Evolutionary conservation across 2,888 invertebrate species (phyloP), one percentile per base, ranked within the genome.

Genomic region (Stenolophus ochropezus): DNA sequence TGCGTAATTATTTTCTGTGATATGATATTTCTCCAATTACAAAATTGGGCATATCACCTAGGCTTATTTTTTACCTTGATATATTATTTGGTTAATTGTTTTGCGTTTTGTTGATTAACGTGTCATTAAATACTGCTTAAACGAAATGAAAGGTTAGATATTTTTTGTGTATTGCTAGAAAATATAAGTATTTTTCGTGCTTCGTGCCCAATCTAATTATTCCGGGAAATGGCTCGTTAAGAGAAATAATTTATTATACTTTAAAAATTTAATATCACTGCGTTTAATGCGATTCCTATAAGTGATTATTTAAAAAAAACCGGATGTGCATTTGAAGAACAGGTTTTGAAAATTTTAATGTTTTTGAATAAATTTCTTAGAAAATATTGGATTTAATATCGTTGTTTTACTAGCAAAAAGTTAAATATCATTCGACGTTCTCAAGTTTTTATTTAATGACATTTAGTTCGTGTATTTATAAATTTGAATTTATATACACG

Each of bases 101-200:
- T 11, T 5, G 4, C 21, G 11, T 25, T 11, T 61, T 61, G 61
- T 25, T 61, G 25, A 61, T 27, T 61, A 25, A 61, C 61, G 14
- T 23, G 25, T 61, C 61, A 61, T 61, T 61, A 61, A 25, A 61
- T 27, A 25, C 61, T 61, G 25, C 25, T 61, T 61, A 25, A 61
- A 8, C 1, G 8, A 14, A 61, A 61, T 14, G 23, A n/a, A 21
- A 61, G 25, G 61, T 61, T 61, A 61, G 61, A 23, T 61, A 25
- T 0, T 61, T 25, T 11, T 21, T n/a, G n/a, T 25, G 20, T 58
- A n/a, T 58, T 14, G 14, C 25, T 14, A 21, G 61, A 25, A 14
- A 61, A 27, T 14, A 56, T 56, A 23, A 23, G 25, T 61, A n/a
- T 25, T 61, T 61, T 61, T n/a, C 23, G 6, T 42, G 8, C 8